Percentiles rank a stretch among this genome's conserved stretches.
Evolutionary conservation across 2,888 invertebrate genomes (phyloP).

Genomic region (Leptarthrus brevirostris): DNA sequence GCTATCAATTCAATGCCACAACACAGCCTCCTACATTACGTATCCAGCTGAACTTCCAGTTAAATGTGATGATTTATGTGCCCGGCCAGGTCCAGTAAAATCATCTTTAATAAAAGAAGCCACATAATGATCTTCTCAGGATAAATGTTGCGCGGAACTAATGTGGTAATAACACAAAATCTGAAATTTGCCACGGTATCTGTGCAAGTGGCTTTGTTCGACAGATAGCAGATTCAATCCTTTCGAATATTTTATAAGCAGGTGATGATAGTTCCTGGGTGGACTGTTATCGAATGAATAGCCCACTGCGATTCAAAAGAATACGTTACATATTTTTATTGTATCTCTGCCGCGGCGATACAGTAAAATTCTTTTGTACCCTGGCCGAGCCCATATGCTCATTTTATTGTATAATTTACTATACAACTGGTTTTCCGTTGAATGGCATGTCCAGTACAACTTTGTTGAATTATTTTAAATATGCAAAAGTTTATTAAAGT

Average conservation of each 20-base stretch:
- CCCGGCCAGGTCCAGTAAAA: conserved; percentile 8
- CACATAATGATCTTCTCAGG: conserved; percentile 46
- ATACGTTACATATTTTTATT: conserved; percentile 36
- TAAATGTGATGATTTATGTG: conserved; percentile 41
- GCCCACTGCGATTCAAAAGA: conserved; percentile 25
- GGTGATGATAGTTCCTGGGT: conserved; percentile 35
- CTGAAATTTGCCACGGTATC: conserved; percentile 49
- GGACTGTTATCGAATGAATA: conserved; percentile 34
- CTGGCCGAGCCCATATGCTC: conserved; percentile 14
- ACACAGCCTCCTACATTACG: conserved; percentile 5
- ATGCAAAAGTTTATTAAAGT: too few relatives aligned
- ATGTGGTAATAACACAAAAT: conserved; percentile 50
- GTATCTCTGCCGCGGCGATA: neutral
- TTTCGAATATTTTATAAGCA: conserved; percentile 43
- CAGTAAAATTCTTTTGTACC: conserved; percentile 4
- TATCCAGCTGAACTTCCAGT: conserved; percentile 13
- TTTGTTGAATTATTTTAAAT: too few relatives aligned
- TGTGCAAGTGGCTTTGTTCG: conserved; percentile 38
- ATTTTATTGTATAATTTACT: neutral
- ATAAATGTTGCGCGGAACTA: conserved; percentile 47
- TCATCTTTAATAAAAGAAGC: conserved; percentile 42
- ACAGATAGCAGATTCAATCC: conserved; percentile 40
- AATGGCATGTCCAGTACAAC: too few relatives aligned
- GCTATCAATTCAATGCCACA: conserved; percentile 31
- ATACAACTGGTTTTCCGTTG: conserved; percentile 6